Evolutionary conservation across 2,113 vertebrate genomes (phyloP), one percentile per base, ranked within the genome.

Genomic region (Sclerurus mexicanus): DNA sequence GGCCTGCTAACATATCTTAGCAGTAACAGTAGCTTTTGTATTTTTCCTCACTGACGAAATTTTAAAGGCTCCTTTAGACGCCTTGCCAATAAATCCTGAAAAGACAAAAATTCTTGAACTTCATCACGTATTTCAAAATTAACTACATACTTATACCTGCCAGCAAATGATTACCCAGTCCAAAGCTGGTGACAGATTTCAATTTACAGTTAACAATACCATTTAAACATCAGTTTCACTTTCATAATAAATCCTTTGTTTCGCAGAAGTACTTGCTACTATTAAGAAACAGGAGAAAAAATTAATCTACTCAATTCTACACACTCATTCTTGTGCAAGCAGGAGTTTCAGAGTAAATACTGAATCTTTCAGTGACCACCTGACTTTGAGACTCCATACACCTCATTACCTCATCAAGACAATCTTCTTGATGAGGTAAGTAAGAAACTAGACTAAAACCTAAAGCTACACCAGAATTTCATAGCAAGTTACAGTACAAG

Each of bases 391-490:
- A 91, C 28, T 88, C 23, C 27, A 49, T 49, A 55, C 82, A 83
- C 28, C 10, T 91, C 72, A 18, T n/a, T 14, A 60, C 17, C 35
- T 73, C 74, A 71, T 91, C 23, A 79, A 82, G 28, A 85, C 24
- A 74, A 86, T 68, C 52, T 75, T 77, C 52, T 89, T 60, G 72
- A 73, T 39, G 37, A 59, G 33, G 31, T 40, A 94, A 79, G 28
- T 84, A 69, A 92, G 93, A 94, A 46, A 31, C 46, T 10, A 46
- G 71, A 71, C 77, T 72, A 64, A 91, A 96, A 95, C 91, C 92
- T 95, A 94, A 97, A 86, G 81, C 79, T 94, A 90, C 28, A 46
- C 9, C 63, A 91, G 37, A 85, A 79, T 95, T 80, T 86, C 58
- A 90, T 14, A 93, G 20, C 8, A 3, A 87, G 40, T 89, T 88